Conservation (phyloP, 2,888 invertebrate genomes). For the Drosophila maculinotata region DNA sequence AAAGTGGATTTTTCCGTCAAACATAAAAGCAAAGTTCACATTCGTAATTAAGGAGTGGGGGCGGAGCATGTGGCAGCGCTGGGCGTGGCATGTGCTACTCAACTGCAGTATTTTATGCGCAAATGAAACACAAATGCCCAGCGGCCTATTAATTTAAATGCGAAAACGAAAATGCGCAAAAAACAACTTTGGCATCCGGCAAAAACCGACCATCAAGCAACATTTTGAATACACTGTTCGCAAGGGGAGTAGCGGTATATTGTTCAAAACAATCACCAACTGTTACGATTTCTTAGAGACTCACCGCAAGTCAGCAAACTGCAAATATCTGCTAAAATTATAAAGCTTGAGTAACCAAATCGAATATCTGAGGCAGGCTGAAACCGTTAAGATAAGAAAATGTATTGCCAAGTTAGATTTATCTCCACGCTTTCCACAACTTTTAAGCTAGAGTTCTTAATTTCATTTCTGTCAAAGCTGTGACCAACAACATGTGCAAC, state of each 20-base stretch:
- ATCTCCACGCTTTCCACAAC: no score
- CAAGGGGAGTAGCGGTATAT: background rate
- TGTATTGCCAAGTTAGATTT: no score
- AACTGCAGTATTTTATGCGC: constrained; percentile 62
- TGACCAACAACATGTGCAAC: no score
- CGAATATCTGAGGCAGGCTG: no score
- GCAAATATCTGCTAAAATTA: no score
- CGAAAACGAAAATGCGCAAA: constrained; percentile 41
- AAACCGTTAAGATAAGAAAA: no score
- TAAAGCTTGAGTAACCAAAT: no score
- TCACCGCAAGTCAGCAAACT: no score
- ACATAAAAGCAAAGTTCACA: constrained; percentile 70
- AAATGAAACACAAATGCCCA: constrained; percentile 78
- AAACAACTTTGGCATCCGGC: constrained; percentile 14
- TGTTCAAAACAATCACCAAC: no score
- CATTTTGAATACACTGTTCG: constrained; percentile 9
- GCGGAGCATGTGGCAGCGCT: background rate
- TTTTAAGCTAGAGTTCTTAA: no score
- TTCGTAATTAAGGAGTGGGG: constrained; percentile 58
- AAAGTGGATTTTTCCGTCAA: constrained; percentile 80
- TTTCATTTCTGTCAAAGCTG: no score
- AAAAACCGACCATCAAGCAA: constrained; percentile 12
- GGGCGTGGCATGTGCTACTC: constrained; percentile 33
- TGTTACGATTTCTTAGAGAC: no score
- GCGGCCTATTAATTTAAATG: constrained; percentile 75